Percentiles rank a stretch among this genome's conserved stretches.
Evolutionary conservation across 2,888 invertebrate genomes (phyloP).

Genomic region (Ganaspis brasiliensis): DNA sequence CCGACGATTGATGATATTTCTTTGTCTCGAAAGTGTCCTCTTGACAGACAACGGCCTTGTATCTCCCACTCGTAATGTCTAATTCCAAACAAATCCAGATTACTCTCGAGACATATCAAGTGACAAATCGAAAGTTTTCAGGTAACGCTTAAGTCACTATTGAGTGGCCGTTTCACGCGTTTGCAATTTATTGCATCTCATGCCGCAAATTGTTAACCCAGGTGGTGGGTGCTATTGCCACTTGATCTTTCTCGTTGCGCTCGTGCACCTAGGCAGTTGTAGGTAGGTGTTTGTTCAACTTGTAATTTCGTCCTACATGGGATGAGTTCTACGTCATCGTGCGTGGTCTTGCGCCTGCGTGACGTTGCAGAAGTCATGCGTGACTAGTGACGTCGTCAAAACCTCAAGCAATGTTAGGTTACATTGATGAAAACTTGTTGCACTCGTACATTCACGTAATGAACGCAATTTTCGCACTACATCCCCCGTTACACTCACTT

Average conservation of each 20-base stretch:
- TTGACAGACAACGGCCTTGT: background rate
- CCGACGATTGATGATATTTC: slow-evolving; percentile 12
- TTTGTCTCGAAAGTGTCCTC: slow-evolving; percentile 2
- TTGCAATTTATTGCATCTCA: slow-evolving; percentile 2
- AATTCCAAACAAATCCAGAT: background rate
- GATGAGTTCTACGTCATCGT: slow-evolving; percentile 30
- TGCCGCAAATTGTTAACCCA: slow-evolving; percentile 13
- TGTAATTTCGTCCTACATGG: slow-evolving; percentile 13
- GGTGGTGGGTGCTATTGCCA: background rate
- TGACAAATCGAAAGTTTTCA: slow-evolving; percentile 1
- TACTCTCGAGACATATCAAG: slow-evolving; percentile 3
- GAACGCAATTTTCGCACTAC: slow-evolving; percentile 26
- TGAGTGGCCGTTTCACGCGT: background rate
- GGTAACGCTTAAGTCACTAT: slow-evolving; percentile 2
- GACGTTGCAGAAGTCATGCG: slow-evolving; percentile 73
- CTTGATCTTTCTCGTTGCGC: background rate
- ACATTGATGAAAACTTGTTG: slow-evolving; percentile 76
- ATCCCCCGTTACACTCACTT: background rate
- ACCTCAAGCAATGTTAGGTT: slow-evolving; percentile 63
- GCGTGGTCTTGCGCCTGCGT: slow-evolving; percentile 62
- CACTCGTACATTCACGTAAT: slow-evolving; percentile 53
- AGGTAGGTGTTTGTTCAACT: background rate
- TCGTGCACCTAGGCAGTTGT: background rate
- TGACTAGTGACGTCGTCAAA: slow-evolving; percentile 70
- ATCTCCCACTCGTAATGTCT: slow-evolving; percentile 3